Base-by-base conservation (phyloP, 2,888 invertebrate species). In the Xanthia togata region DNA sequence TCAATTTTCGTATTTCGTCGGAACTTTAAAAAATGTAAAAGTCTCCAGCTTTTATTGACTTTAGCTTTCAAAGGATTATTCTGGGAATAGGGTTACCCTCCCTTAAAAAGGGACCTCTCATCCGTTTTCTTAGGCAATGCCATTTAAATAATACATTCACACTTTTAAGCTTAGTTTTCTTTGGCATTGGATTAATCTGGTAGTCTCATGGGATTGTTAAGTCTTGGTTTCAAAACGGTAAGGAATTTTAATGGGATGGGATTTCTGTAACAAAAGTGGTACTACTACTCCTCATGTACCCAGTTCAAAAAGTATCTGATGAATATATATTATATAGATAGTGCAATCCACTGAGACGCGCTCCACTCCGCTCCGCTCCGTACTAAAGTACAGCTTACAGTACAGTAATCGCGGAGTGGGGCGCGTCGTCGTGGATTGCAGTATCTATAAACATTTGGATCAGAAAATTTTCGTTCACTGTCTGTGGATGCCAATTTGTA, bases 121-220 rank as follows among this genome's bases (percentile, higher is more conserved):
- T 41, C 35, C 67, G 26, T 71, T 70, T 60, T 67, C 62, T 70
- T 74, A 74, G 63, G 68, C 35, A 62, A 60, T 68, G 53, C 20
- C n/a, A 64, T 76, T 82, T 82, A 60, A 81, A 81, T 76, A 73
- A 76, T 77, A 44, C 41, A 62, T 74, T 79, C 55, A 60, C 50
- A 74, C 38, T 69, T 70, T 79, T n/a, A 44, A 38, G 17, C 23
- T 26, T 55, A 38, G 26, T 60, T 67, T 77, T 67, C 38, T 67
- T 38, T 55, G 1, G 17, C 12, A 50, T 50, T 20, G 41, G 57
- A 41, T 41, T 76, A 64, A 64, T 76, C 23, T 68, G 35, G 23
- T 53, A 11, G 23, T 70, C 12, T n/a, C 23, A 26, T 35, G 35
- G 41, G 26, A n/a, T 38, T 12, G 9, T 50, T n/a, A 20, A 12